A percentile compares a stretch with the other conserved stretches of the same genome.
Evolutionary conservation across 2,113 vertebrate species (phyloP).

Genomic region (Halcyon senegalensis): DNA sequence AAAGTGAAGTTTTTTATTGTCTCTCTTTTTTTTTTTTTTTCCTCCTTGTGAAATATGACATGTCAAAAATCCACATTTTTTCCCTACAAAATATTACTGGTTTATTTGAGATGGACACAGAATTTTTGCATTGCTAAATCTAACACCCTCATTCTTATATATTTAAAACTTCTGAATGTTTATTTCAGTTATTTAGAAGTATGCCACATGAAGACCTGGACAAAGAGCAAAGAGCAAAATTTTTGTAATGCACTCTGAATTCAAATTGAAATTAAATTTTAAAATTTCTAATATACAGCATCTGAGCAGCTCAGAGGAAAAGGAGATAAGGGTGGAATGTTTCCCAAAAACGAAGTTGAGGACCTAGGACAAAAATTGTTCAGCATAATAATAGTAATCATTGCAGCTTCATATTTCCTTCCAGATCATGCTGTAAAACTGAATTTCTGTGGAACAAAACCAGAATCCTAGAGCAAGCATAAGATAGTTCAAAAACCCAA

Average conservation of each 20-base stretch:
- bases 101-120: neutral
- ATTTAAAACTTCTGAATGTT: neutral
- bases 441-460: neutral
- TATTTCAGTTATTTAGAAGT: neutral
- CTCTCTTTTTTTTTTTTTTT: too few species aligned
- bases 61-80: neutral
- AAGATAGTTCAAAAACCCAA: neutral
- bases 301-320: neutral
- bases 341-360: fast-evolving
- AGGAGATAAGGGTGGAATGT: neutral
- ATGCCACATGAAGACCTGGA: neutral
- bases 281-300: neutral
- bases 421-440: neutral
- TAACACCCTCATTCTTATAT: neutral
- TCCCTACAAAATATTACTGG: fast-evolving
- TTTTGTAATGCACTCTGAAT: neutral
- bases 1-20: neutral
- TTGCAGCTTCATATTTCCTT: neutral
- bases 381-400: neutral
- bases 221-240: neutral
- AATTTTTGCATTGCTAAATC: neutral
- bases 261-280: neutral
- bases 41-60: neutral
- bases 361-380: neutral
- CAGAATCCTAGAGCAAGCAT: neutral